Evolutionary conservation across 2,888 invertebrate species (phyloP).

Genomic region (Leptopilina syphax): DNA sequence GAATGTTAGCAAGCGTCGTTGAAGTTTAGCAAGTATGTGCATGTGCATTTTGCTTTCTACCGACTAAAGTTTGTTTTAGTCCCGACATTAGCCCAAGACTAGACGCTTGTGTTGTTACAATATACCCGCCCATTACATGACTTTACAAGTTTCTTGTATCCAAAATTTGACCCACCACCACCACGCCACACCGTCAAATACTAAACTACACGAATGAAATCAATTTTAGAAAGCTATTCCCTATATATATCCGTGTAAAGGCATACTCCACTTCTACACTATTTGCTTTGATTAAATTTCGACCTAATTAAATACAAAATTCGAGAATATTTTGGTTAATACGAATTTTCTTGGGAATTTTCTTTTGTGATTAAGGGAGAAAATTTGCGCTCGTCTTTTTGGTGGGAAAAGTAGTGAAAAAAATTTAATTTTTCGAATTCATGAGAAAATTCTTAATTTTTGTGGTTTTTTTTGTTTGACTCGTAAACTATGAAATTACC

Average conservation of each 20-base stretch:
- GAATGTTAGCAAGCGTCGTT: slow-evolving; percentile 35
- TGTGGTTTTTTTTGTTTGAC: too few relatives aligned
- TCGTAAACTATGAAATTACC: too few relatives aligned
- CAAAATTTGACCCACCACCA: slow-evolving; percentile 16
- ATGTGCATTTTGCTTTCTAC: slow-evolving; percentile 40
- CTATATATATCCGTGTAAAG: background rate
- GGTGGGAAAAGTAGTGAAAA: too few relatives aligned
- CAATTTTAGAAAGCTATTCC: slow-evolving; percentile 2
- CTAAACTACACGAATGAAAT: background rate
- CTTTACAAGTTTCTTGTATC: slow-evolving; percentile 50
- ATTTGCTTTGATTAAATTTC: slow-evolving; percentile 7
- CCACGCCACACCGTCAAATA: background rate
- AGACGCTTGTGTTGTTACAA: slow-evolving; percentile 53
- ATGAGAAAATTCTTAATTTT: too few relatives aligned
- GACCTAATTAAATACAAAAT: slow-evolving; percentile 3
- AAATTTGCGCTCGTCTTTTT: too few relatives aligned
- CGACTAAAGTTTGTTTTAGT: slow-evolving; percentile 50
- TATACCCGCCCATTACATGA: slow-evolving; percentile 51
- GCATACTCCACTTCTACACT: background rate
- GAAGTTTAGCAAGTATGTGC: slow-evolving; percentile 29
- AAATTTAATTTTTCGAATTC: too few relatives aligned
- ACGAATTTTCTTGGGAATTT: background rate
- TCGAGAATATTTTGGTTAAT: background rate
- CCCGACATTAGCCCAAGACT: slow-evolving; percentile 52
- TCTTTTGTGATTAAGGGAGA: too few relatives aligned